These are phyloP conservation scores for Psephotus haematonotus DNA, from an alignment of 2,113 vertebrate genomes.

Conservation along the genomic window DNA sequence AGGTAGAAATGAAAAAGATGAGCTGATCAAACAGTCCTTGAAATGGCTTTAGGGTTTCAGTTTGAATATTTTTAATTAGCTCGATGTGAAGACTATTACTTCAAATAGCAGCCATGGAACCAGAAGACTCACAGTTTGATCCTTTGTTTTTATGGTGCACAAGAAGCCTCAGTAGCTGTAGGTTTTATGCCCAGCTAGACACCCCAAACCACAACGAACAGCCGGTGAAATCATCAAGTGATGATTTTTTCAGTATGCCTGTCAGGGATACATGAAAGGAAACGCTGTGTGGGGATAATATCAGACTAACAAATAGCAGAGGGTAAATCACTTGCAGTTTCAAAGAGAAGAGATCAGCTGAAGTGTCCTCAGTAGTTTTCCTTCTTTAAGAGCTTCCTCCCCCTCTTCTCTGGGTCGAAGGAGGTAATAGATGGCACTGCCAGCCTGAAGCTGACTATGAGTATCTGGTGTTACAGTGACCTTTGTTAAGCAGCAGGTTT, in stretches of 20 bases:
- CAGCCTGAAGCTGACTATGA: not conserved
- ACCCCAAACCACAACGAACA: not conserved
- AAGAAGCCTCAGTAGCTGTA: not conserved
- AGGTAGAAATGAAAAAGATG: constrained; percentile 38
- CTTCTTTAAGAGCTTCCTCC: not conserved
- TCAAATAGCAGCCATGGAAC: not conserved
- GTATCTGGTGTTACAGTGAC: not conserved
- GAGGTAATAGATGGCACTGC: not conserved
- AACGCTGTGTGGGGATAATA: not conserved
- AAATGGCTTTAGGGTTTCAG: constrained; percentile 38
- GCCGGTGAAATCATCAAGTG: not conserved
- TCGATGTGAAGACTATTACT: not conserved
- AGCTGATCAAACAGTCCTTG: constrained; percentile 27
- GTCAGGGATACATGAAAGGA: not conserved
- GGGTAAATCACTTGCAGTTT: not conserved
- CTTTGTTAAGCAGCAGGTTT: not conserved
- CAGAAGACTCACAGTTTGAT: not conserved
- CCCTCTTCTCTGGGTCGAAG: not conserved
- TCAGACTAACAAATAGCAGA: not conserved
- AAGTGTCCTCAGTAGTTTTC: not conserved
- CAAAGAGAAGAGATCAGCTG: not conserved
- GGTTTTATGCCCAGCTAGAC: not conserved
- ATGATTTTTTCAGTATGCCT: not conserved
- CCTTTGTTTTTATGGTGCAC: not conserved
- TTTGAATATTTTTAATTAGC: constrained; percentile 37